phyloP scores from a whole-genome alignment of 1,140 invertebrate species.

The Caenorhabditis brenneri region DNA sequence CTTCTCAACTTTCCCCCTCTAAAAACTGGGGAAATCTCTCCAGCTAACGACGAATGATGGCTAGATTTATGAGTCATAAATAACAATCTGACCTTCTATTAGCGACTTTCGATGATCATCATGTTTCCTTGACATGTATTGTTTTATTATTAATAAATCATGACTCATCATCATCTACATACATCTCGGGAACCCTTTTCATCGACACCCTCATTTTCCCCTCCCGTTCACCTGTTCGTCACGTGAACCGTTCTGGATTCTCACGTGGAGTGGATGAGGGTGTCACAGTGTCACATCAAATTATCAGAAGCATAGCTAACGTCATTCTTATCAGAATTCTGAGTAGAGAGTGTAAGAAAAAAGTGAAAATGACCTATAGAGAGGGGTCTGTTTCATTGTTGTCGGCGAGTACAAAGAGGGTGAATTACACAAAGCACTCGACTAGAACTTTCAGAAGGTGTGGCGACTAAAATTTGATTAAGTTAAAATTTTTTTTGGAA shows the following conservation, averaged over 20 bases:
- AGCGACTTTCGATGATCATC: neutral
- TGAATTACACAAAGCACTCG: neutral
- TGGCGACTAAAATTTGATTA: no score
- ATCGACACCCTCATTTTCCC: neutral
- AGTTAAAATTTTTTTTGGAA: no score
- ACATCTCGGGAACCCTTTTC: neutral
- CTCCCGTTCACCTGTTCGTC: constrained; percentile 25
- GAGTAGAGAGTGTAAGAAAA: neutral
- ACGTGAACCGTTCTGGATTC: constrained; percentile 30
- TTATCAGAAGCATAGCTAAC: no score
- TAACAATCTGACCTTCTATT: neutral
- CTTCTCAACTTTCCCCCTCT: no score
- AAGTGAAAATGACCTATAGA: neutral
- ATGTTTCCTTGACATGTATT: neutral
- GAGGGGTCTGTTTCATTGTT: neutral
- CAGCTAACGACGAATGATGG: no score
- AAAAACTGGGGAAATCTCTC: no score
- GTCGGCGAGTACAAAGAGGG: neutral
- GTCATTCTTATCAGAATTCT: no score
- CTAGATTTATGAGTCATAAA: no score
- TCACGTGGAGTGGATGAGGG: no score
- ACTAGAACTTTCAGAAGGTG: neutral
- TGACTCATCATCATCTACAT: no score
- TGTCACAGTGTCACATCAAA: no score
- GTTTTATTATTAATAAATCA: neutral